Evolutionary conservation across 2,888 invertebrate species (phyloP).

Genomic region (Drosophila atripex): DNA sequence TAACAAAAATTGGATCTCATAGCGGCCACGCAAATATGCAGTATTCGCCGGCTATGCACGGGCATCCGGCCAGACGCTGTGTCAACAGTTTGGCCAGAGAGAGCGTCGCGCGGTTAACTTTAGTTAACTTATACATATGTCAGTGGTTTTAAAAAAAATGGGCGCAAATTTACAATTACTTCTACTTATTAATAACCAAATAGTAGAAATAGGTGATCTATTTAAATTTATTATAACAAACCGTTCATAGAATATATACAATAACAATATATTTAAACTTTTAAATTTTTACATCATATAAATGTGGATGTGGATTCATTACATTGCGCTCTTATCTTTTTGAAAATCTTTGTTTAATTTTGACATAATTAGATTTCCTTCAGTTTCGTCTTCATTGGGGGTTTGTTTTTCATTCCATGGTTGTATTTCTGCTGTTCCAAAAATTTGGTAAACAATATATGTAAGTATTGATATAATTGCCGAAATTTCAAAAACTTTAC

Average conservation of each 20-base stretch:
- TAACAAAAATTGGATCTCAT: no score
- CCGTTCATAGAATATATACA: slow-evolving; percentile 1
- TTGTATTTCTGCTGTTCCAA: slow-evolving; percentile 87
- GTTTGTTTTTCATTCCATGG: slow-evolving; percentile 77
- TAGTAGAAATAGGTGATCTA: not conserved
- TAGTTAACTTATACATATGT: no score
- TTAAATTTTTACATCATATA: not conserved
- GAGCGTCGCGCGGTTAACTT: no score
- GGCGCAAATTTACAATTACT: no score
- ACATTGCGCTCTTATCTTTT: not conserved
- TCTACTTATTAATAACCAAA: no score
- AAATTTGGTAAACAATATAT: slow-evolving; percentile 87
- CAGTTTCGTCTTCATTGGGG: slow-evolving; percentile 36
- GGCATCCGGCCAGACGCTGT: no score
- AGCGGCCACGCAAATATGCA: no score
- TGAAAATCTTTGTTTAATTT: slow-evolving; percentile 45
- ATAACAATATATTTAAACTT: not conserved
- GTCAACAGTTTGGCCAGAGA: no score
- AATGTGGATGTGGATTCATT: not conserved
- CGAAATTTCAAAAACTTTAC: slow-evolving; percentile 87
- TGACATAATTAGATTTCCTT: slow-evolving; percentile 65
- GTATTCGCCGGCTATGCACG: no score
- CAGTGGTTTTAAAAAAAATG: no score
- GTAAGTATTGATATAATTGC: slow-evolving; percentile 86
- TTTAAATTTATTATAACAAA: not conserved